Evolutionary conservation across 2,797 vertebrate species (phyloP).

Genomic region (Enteromius radiatus): DNA sequence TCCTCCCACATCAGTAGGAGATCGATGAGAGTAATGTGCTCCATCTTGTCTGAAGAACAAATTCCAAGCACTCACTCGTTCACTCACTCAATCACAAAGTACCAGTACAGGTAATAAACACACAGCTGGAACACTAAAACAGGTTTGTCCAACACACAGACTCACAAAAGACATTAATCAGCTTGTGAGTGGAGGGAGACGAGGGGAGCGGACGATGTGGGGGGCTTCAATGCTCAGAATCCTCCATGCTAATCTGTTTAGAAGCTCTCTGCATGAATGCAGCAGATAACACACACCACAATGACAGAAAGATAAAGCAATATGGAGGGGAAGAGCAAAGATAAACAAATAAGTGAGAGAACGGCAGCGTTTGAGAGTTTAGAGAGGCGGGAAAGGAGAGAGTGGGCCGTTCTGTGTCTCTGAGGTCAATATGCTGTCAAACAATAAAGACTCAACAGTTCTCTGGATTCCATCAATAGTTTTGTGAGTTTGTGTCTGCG

Average conservation of each 20-base stretch:
- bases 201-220: background rate
- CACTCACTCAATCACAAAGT: background rate
- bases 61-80: background rate
- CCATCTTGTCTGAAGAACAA: slow-evolving; percentile 10
- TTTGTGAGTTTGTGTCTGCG: background rate
- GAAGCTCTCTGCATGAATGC: slow-evolving; percentile 30
- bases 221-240: background rate
- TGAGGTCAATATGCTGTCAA: slow-evolving; percentile 28
- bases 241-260: slow-evolving; percentile 28
- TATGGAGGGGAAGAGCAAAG: background rate
- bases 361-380: slow-evolving; percentile 6
- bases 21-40: slow-evolving; percentile 37
- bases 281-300: slow-evolving; percentile 24
- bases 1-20: slow-evolving; percentile 37
- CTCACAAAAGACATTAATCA: slow-evolving; percentile 30
- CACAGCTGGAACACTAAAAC: slow-evolving; percentile 12
- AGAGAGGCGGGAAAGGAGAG: background rate
- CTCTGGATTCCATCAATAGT: background rate
- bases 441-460: slow-evolving; percentile 17
- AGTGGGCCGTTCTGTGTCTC: slow-evolving; percentile 2
- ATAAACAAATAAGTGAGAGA: slow-evolving; percentile 38
- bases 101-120: slow-evolving; percentile 5
- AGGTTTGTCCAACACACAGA: slow-evolving; percentile 15
- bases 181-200: slow-evolving; percentile 17
- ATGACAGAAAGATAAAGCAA: slow-evolving; percentile 25